Conservation (phyloP, 1,140 invertebrate genomes). For the Rhopalosiphum padi region DNA sequence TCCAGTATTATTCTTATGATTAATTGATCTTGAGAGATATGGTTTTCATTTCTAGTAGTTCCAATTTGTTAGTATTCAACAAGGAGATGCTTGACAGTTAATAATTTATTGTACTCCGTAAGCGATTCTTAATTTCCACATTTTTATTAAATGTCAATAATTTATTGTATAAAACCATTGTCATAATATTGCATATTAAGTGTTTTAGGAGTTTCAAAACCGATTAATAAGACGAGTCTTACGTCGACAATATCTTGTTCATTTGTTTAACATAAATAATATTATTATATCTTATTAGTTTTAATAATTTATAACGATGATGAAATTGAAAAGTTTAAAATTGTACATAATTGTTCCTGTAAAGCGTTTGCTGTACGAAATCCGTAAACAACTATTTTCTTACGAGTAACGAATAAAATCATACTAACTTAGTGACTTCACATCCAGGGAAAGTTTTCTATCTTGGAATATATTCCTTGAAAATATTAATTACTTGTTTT, state of each 20-base stretch:
- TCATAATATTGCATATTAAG: neutral
- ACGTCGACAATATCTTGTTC: neutral
- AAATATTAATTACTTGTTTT: constrained; percentile 15
- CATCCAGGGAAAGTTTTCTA: neutral
- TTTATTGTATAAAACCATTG: neutral
- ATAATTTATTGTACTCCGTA: neutral
- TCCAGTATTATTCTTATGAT: neutral
- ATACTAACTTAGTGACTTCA: neutral
- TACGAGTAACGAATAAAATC: neutral
- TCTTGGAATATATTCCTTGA: neutral
- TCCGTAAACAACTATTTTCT: neutral
- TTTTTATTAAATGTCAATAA: neutral
- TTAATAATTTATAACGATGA: neutral
- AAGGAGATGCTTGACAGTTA: neutral
- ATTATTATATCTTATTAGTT: neutral
- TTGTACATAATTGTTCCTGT: neutral
- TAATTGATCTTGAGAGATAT: neutral
- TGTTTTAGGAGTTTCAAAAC: neutral
- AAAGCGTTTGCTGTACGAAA: neutral
- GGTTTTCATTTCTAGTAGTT: neutral
- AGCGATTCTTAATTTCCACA: neutral
- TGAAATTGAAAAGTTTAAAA: neutral
- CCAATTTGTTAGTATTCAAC: neutral
- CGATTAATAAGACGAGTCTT: neutral
- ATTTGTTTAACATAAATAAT: neutral